Evolutionary conservation across 2,888 invertebrate genomes (phyloP).

Genomic region (Nomada hirtipes): DNA sequence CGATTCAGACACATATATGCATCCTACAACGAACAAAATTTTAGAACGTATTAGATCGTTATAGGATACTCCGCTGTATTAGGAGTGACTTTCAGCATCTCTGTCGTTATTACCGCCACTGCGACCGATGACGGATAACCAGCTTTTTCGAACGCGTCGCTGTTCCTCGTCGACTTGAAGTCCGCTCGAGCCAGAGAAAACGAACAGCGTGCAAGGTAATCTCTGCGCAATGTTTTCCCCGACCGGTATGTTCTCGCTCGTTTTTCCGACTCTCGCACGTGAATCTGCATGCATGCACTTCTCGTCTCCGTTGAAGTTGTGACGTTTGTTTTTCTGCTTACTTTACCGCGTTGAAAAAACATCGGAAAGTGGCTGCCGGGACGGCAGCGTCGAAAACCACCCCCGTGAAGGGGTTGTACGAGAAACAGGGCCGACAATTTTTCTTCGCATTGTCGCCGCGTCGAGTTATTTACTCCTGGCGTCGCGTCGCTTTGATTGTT

Average conservation of each 20-base stretch:
- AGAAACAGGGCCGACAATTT: constrained; percentile 21
- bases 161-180: constrained; percentile 7
- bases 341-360: constrained; percentile 71
- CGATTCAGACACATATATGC: too few relatives aligned
- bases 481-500: constrained; percentile 33
- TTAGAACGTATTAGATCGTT: background rate
- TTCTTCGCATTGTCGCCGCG: constrained; percentile 38
- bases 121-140: background rate
- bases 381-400: constrained; percentile 39
- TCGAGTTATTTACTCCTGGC: constrained; percentile 29
- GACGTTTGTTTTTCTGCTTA: constrained; percentile 76
- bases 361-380: constrained; percentile 47
- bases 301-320: constrained; percentile 69
- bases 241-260: constrained; percentile 29
- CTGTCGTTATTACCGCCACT: background rate
- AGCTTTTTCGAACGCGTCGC: constrained; percentile 1
- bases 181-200: constrained; percentile 9
- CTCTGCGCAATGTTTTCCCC: constrained; percentile 6
- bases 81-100: background rate
- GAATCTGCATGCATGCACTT: constrained; percentile 44
- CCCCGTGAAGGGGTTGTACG: constrained; percentile 28
- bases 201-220: constrained; percentile 18
- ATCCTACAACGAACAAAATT: too few relatives aligned
- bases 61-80: background rate
- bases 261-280: constrained; percentile 34